Conservation (phyloP, 1,140 invertebrate genomes). For the Eufriesea mexicana region DNA sequence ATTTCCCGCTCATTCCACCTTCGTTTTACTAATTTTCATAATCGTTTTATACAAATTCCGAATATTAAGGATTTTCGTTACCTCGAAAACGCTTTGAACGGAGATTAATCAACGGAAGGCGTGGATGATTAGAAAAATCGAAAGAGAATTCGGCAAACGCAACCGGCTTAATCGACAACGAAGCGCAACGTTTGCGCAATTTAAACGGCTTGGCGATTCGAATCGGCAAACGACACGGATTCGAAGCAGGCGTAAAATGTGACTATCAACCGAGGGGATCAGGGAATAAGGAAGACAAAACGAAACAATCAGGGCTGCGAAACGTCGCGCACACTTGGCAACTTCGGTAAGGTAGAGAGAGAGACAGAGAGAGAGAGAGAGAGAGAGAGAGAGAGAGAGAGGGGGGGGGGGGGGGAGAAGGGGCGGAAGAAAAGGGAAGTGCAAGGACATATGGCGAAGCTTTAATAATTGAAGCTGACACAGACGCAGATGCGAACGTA, state of each 20-base stretch:
- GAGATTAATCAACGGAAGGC: no score
- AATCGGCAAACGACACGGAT: neutral
- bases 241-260: constrained; percentile 2
- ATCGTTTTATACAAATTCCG: no score
- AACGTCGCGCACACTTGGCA: neutral
- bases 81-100: no score
- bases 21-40: no score
- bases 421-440: constrained; percentile 28
- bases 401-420: constrained; percentile 7
- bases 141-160: neutral
- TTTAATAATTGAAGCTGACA: constrained; percentile 76
- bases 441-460: constrained; percentile 71
- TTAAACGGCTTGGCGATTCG: neutral
- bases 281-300: constrained; percentile 13
- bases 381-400: constrained; percentile 4
- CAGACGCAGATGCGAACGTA: constrained; percentile 68
- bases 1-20: no score
- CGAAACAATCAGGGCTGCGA: neutral
- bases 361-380: neutral
- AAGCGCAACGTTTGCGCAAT: neutral
- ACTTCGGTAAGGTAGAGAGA: neutral
- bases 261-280: constrained; percentile 1
- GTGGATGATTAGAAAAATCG: no score
- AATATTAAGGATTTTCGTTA: no score
- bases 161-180: neutral